Conservation (phyloP, 1,140 invertebrate species). For the Drosophila nasuta region DNA sequence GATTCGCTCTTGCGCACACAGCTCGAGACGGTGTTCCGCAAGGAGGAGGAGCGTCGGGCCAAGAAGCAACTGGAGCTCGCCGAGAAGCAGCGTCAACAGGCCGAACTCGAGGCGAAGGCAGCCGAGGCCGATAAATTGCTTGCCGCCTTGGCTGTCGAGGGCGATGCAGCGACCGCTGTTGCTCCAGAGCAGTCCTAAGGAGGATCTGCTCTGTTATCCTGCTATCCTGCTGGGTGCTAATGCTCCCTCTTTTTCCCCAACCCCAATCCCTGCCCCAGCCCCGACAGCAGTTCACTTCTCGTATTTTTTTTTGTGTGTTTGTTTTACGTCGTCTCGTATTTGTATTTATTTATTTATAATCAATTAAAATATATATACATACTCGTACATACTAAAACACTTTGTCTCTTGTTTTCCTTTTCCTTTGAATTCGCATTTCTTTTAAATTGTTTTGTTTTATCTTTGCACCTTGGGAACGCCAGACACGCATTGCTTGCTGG, state of each 20-base stretch:
- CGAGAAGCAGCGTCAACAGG: slow-evolving; percentile 65
- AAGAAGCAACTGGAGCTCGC: slow-evolving; percentile 59
- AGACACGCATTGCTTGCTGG: slow-evolving; percentile 20
- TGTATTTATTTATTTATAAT: slow-evolving; percentile 75
- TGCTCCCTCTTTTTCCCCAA: background rate
- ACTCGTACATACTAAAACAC: slow-evolving; percentile 24
- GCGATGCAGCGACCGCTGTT: slow-evolving; percentile 8
- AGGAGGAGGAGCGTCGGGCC: slow-evolving; percentile 67
- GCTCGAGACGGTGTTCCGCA: slow-evolving; percentile 53
- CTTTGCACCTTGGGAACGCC: slow-evolving; percentile 1
- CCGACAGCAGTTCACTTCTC: slow-evolving; percentile 11
- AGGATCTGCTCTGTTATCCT: background rate
- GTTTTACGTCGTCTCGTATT: slow-evolving; percentile 25
- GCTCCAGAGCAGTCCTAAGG: slow-evolving; percentile 51
- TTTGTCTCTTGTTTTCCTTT: background rate
- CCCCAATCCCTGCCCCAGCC: slow-evolving; percentile 5
- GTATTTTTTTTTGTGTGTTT: slow-evolving; percentile 20
- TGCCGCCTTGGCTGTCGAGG: slow-evolving; percentile 44
- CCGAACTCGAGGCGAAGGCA: slow-evolving; percentile 59
- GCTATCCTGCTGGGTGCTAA: background rate
- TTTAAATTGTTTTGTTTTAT: too few relatives aligned
- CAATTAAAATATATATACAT: slow-evolving; percentile 65
- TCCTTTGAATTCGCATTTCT: background rate
- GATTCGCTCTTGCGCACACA: slow-evolving; percentile 79
- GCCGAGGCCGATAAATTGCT: slow-evolving; percentile 68